Base-by-base conservation (phyloP, 2,797 vertebrate species). In the Knipowitschia caucasica region DNA sequence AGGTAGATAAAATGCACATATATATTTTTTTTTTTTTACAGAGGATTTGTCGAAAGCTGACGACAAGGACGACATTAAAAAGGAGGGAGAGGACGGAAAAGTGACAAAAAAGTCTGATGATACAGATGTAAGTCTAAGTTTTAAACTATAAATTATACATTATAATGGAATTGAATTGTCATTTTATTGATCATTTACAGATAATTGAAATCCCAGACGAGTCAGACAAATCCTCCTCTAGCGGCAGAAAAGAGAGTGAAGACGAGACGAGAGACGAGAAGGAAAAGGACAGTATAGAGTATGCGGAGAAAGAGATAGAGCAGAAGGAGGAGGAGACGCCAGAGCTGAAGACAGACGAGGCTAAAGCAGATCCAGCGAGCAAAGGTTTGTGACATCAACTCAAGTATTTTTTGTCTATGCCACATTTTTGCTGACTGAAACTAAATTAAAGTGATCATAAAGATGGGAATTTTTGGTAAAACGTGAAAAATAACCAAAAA, bases 121-220 rank as follows among this genome's bases (percentile, higher is more conserved):
- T 53, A 68, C 85, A 9, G 90, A 92, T 67, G 91, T 91, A 68
- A 53, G 30, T 52, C 3, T 2, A 11, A 9, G 47, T 7, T 42
- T 44, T 56, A 49, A 2, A 15, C 5, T 54, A 27, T 34, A 6
- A 14, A 14, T n/a, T 8, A 30, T 7, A 8, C 11, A 29, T 18
- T 11, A 15, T 15, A 5, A 1, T 2, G 23, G 6, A 43, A 43
- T 24, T 4, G 5, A 29, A 12, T 20, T 9, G 0, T 29, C 17
- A 30, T 29, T 10, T 20, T 2, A 5, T 7, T 7, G 7, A 33
- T 47, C 14, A 11, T 14, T 30, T 10, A 6, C 17, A 91, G 90
- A 83, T 91, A 39, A 91, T 92, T 59, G 91, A 92, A 78, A 91
- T 92, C 79, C 89, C 88, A 36, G 91, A 92, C 35, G 90, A 92